Conservation (phyloP, 2,797 vertebrate genomes). For the Champsocephalus esox region DNA sequence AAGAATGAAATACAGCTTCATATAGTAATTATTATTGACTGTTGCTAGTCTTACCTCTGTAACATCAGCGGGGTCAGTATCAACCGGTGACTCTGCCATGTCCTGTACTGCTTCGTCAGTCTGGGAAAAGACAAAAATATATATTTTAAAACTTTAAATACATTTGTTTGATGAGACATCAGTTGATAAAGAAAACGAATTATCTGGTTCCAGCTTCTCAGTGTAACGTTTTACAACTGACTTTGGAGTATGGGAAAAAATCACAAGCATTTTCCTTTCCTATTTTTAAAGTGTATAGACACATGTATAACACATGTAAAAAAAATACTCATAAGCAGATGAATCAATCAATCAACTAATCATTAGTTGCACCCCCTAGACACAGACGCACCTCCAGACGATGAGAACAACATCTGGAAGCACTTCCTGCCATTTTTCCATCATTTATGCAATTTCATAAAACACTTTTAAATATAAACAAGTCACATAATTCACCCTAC, state of each 20-base stretch:
- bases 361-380: not conserved
- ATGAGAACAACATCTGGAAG: constrained; percentile 11
- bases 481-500: not conserved
- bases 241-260: not conserved
- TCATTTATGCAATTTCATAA: not conserved
- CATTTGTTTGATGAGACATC: too few species aligned
- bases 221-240: not conserved
- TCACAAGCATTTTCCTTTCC: not conserved
- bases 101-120: constrained; percentile 57
- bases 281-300: not conserved
- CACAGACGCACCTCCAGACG: constrained; percentile 3
- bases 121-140: constrained; percentile 39
- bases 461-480: constrained; percentile 3
- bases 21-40: not conserved
- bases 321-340: not conserved
- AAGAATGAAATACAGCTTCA: not conserved
- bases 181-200: not conserved
- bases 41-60: constrained; percentile 66
- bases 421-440: not conserved
- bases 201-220: not conserved
- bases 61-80: constrained; percentile 59
- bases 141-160: too few species aligned
- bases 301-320: not conserved
- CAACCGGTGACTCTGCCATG: constrained; percentile 68
- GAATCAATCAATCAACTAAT: not conserved